Percentiles rank a stretch among this genome's conserved stretches.
Evolutionary conservation across 2,888 invertebrate genomes (phyloP).

Genomic region (Labia minor): DNA sequence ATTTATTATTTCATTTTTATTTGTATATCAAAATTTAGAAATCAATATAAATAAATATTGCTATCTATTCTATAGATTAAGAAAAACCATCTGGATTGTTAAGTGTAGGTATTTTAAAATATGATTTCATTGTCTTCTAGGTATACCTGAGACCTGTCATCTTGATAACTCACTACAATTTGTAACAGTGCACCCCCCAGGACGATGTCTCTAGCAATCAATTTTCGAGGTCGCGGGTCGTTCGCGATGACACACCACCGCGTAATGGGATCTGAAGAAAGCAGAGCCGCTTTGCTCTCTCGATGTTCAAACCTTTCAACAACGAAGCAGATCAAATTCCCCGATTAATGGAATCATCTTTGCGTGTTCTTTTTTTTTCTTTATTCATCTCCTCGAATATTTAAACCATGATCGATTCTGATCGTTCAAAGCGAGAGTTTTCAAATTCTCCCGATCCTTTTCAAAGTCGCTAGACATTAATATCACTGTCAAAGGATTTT

Average conservation of each 20-base stretch:
- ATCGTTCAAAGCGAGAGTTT: not conserved
- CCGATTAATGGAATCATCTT: conserved; percentile 8
- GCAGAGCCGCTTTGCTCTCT: not conserved
- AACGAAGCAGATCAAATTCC: not conserved
- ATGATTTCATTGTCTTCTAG: not conserved
- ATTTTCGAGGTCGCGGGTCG: not conserved
- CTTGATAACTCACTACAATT: not conserved
- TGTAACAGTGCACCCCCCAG: not conserved
- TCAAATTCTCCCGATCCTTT: no score
- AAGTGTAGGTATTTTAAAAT: not conserved
- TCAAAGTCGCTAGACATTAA: no score
- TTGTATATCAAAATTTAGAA: no score
- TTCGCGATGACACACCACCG: not conserved
- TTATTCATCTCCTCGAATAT: not conserved
- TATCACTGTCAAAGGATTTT: no score
- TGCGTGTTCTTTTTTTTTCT: not conserved
- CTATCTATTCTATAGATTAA: not conserved
- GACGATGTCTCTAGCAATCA: not conserved
- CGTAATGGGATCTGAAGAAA: not conserved
- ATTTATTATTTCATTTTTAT: no score
- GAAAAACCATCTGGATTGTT: not conserved
- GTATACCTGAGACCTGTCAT: not conserved
- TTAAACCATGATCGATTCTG: conserved; percentile 1
- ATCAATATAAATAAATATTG: not conserved
- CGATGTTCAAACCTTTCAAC: conserved; percentile 7